phyloP scores from a whole-genome alignment of 2,113 vertebrate genomes.

The Dromiciops gliroides region DNA sequence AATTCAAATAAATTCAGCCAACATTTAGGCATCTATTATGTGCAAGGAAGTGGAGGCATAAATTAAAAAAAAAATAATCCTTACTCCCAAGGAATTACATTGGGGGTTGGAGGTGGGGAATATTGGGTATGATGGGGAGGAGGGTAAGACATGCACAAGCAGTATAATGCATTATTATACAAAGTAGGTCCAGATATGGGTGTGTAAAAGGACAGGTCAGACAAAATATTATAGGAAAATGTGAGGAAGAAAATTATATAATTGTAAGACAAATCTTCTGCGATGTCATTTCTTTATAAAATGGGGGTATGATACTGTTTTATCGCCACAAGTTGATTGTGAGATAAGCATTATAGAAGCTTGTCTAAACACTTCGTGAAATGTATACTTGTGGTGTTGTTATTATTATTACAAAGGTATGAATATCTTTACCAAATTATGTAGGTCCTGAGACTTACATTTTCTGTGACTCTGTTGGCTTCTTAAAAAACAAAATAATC shows the following conservation, averaged over 20 bases:
- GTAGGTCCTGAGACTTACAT: neutral
- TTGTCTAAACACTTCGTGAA: neutral
- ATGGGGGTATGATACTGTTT: neutral
- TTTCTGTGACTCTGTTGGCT: slow-evolving; percentile 65
- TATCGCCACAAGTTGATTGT: neutral
- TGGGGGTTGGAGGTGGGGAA: neutral
- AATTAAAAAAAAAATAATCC: neutral
- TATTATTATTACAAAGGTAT: slow-evolving; percentile 28
- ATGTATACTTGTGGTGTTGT: neutral
- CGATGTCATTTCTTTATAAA: neutral
- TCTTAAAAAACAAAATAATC: slow-evolving; percentile 52
- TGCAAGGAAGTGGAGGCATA: neutral
- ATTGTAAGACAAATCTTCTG: neutral
- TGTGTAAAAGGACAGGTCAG: neutral
- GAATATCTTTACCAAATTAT: slow-evolving; percentile 7
- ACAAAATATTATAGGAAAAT: neutral
- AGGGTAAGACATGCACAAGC: neutral
- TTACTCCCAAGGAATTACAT: neutral
- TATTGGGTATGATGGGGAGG: neutral
- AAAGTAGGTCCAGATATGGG: neutral
- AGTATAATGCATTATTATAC: neutral
- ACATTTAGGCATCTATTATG: neutral
- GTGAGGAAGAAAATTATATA: neutral
- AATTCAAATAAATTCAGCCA: neutral
- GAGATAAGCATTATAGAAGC: neutral